Evolutionary conservation across 2,113 vertebrate genomes (phyloP).

Genomic region (Myodes glareolus): DNA sequence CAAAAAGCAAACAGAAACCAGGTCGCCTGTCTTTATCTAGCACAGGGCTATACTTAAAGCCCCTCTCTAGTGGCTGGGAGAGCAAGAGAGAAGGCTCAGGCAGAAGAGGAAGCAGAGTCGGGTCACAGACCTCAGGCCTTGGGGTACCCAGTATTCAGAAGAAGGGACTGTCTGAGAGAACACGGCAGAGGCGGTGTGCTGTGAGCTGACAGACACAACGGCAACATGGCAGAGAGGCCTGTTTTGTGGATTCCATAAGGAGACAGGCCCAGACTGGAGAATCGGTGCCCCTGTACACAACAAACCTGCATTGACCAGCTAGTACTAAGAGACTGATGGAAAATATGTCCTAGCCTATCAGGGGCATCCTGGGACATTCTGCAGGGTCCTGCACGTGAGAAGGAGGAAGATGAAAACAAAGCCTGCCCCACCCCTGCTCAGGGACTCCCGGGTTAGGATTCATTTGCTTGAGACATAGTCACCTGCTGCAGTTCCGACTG

Average conservation of each 20-base stretch:
- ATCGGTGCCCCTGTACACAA: accelerated
- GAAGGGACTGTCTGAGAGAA: background rate
- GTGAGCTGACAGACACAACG: background rate
- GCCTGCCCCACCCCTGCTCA: background rate
- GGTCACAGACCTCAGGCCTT: background rate
- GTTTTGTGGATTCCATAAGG: background rate
- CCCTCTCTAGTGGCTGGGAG: background rate
- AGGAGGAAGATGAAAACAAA: no score
- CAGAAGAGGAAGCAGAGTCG: background rate
- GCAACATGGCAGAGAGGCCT: background rate
- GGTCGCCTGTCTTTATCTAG: background rate
- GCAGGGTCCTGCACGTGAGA: background rate
- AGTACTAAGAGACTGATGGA: background rate
- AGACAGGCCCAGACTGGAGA: no score
- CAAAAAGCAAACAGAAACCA: background rate
- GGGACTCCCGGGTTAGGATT: background rate
- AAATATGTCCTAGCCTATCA: background rate
- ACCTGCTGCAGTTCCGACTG: background rate
- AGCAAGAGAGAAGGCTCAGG: background rate
- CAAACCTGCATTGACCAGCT: background rate
- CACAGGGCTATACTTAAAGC: background rate
- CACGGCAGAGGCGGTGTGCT: background rate
- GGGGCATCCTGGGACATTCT: background rate
- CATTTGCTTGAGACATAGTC: background rate
- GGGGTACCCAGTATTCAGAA: background rate